phyloP scores from a whole-genome alignment of 2,797 vertebrate species.

The Hypotaenidia okinawae region DNA sequence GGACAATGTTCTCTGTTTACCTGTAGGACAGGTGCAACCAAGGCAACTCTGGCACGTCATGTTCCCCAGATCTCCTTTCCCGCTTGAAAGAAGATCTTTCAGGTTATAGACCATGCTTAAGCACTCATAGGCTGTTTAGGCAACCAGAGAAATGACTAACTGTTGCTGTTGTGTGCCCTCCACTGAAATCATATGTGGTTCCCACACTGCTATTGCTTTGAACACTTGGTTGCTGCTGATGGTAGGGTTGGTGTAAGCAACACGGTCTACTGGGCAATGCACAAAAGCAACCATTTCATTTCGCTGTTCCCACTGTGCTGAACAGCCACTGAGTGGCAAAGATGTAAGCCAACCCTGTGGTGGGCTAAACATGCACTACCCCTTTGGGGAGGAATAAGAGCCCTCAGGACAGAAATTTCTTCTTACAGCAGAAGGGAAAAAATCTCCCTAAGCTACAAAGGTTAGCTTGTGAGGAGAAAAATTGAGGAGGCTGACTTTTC shows the following conservation, averaged over 20 bases:
- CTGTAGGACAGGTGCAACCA: not conserved
- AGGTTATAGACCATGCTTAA: not conserved
- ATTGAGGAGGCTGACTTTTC: not conserved
- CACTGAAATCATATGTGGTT: not conserved
- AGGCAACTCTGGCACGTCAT: not conserved
- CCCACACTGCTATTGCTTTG: not conserved
- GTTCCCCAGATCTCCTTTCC: not conserved
- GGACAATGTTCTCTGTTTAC: not conserved
- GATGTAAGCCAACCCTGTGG: rapidly evolving
- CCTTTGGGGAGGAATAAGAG: not conserved
- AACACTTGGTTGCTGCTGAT: not conserved
- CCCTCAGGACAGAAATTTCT: not conserved
- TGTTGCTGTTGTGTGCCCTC: not conserved
- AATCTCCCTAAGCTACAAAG: not conserved
- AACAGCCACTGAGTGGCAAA: not conserved
- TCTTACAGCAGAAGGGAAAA: not conserved
- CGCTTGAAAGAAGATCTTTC: not conserved
- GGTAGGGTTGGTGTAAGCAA: not conserved
- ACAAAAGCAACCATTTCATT: not conserved
- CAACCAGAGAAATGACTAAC: not conserved
- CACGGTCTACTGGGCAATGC: not conserved
- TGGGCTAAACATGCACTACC: not conserved
- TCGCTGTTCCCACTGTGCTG: not conserved
- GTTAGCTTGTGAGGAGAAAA: not conserved
- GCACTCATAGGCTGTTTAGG: not conserved